Percentiles rank a stretch among this genome's conserved stretches.
These are phyloP conservation scores for Sussaba pulchella DNA, from an alignment of 2,888 invertebrate genomes.

Conservation along the genomic window DNA sequence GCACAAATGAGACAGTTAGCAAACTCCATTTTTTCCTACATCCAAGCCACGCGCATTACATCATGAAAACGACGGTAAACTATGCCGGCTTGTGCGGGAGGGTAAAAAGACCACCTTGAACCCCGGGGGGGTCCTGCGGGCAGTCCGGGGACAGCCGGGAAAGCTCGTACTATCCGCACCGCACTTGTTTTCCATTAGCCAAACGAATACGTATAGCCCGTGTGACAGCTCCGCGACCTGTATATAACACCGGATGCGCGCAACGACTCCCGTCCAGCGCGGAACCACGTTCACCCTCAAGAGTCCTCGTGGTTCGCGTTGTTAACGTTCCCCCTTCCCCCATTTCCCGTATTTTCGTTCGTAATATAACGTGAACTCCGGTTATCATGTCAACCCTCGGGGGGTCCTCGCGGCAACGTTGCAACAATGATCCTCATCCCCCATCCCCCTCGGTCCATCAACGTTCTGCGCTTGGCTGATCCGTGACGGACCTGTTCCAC, in stretches of 20 bases:
- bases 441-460: background rate
- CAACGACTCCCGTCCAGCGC: constrained; percentile 36
- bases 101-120: constrained; percentile 23
- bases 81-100: background rate
- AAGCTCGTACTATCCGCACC: constrained; percentile 49
- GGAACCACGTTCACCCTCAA: constrained; percentile 25
- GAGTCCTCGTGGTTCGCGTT: constrained; percentile 26
- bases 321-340: background rate
- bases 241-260: constrained; percentile 46
- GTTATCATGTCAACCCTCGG: constrained; percentile 11
- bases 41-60: constrained; percentile 11
- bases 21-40: background rate
- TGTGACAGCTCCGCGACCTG: constrained; percentile 5
- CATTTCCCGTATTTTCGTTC: constrained; percentile 52
- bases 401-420: background rate
- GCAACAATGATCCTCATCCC: constrained; percentile 14
- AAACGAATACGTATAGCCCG: constrained; percentile 71
- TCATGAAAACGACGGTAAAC: constrained; percentile 20
- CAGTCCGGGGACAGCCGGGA: constrained; percentile 45
- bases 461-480: background rate
- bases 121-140: background rate
- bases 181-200: constrained; percentile 72
- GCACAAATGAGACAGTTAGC: constrained; percentile 7
- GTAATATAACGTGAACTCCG: constrained; percentile 40
- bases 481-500: background rate